Percentiles rank a stretch among this genome's conserved stretches.
phyloP scores from a whole-genome alignment of 2,797 vertebrate species.

The Phoxinus dragarum region DNA sequence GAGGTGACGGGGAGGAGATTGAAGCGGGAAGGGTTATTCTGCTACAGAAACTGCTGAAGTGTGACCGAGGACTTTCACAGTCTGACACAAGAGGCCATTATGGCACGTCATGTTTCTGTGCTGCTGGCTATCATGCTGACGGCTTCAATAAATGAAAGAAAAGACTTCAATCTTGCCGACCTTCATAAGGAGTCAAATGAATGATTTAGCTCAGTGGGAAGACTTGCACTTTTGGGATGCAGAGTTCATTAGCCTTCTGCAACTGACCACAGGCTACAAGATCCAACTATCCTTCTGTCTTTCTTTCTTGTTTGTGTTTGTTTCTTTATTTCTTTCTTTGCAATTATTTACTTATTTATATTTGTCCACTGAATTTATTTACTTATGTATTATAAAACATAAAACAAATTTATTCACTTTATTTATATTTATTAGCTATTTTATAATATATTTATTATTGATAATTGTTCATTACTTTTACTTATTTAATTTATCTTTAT shows the following conservation, averaged over 20 bases:
- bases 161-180: not conserved
- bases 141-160: slow-evolving; percentile 1
- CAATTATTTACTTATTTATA: not conserved
- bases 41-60: not conserved
- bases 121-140: not conserved
- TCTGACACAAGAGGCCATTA: slow-evolving; percentile 33
- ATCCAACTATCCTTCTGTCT: too few relatives aligned
- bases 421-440: too few relatives aligned
- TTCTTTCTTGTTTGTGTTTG: not conserved
- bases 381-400: too few relatives aligned
- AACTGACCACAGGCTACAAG: not conserved
- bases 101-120: slow-evolving; percentile 19
- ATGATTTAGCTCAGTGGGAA: not conserved
- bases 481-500: not conserved
- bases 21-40: slow-evolving; percentile 41
- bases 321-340: not conserved
- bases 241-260: not conserved
- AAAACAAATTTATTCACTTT: too few relatives aligned
- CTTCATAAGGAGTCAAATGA: not conserved
- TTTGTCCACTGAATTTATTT: too few relatives aligned
- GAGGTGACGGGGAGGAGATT: slow-evolving; percentile 44
- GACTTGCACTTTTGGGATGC: not conserved
- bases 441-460: too few relatives aligned
- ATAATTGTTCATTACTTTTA: not conserved
- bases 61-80: slow-evolving; percentile 33